phyloP scores from a whole-genome alignment of 2,113 vertebrate genomes.

The Platichthys stellatus region DNA sequence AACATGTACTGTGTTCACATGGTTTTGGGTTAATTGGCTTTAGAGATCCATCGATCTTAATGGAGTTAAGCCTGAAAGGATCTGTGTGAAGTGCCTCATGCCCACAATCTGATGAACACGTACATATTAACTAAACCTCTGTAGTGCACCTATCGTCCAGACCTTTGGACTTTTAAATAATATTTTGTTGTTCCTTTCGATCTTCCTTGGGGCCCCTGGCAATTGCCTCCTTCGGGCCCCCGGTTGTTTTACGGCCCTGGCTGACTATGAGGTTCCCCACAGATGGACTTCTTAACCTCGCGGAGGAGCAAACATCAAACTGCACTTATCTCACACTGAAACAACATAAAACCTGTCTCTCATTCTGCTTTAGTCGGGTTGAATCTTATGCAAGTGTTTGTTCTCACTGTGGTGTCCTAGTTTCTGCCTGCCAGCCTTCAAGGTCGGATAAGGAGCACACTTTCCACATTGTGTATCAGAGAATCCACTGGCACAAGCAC shows the following conservation, averaged over 20 bases:
- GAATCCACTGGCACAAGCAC: slow-evolving; percentile 21
- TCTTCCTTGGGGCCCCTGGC: too few relatives aligned
- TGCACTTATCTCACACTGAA: slow-evolving; percentile 27
- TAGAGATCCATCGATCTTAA: slow-evolving; percentile 12
- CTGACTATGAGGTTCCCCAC: neutral
- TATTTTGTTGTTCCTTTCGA: too few relatives aligned
- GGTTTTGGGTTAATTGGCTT: neutral
- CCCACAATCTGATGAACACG: too few relatives aligned
- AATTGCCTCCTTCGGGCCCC: too few relatives aligned
- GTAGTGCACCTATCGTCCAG: too few relatives aligned
- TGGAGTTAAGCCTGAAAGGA: neutral
- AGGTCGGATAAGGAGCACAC: slow-evolving; percentile 67
- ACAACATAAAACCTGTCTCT: neutral
- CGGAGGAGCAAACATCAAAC: slow-evolving; percentile 18
- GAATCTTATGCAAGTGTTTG: slow-evolving; percentile 23
- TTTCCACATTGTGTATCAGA: slow-evolving; percentile 36
- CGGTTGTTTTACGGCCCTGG: too few relatives aligned
- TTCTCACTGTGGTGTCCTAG: slow-evolving; percentile 45
- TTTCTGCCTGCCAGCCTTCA: slow-evolving; percentile 57
- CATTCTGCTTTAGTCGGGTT: slow-evolving; percentile 13
- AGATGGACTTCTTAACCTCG: neutral
- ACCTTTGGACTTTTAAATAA: too few relatives aligned
- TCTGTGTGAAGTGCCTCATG: too few relatives aligned
- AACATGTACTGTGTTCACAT: neutral
- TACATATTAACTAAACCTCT: too few relatives aligned